Evolutionary conservation across 1,140 invertebrate species (phyloP), one percentile per base, ranked within the genome.

Genomic region (Palaemon carinicauda): DNA sequence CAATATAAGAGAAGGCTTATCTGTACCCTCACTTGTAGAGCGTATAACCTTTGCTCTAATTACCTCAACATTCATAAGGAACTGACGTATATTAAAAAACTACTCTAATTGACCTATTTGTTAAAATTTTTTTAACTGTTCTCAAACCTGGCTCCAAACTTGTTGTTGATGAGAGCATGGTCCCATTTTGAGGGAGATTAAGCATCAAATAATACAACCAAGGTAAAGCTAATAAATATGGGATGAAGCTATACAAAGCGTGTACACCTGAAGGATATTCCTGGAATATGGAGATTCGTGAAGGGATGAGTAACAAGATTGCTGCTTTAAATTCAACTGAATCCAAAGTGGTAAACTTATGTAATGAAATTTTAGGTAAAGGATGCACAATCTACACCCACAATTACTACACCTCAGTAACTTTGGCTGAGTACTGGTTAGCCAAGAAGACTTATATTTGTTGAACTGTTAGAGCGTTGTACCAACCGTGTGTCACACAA

Each of bases 101-200:
- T n/a, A n/a, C 73, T 27, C 31, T 75, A 19, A 27, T 75, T 75
- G 73, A 75, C 7, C 24, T 33, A 27, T 19, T 29, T n/a, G 31
- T 27, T 29, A 19, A 75, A 14, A 12, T 12, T 15, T 71, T 71
- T 71, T 24, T 17, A 71, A 17, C 65, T 15, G 65, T 71, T 14
- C 31, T 31, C 73, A 75, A 75, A 75, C 73, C 73, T 41, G 74
- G 74, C 29, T 77, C 74, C 29, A 51, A 77, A 77, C 74, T 50
- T 50, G 74, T 77, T 41, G 12, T 14, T 54, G 69, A 71, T 71
- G 69, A 24, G 21, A 71, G 69, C 21, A 71, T 71, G 69, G 69
- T 71, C 27, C 69, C 69, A 71, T 71, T 71, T 71, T 31, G 69
- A 71, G 69, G 69, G 21, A 71, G 69, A 71, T 71, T 71, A 71